Evolutionary conservation across 37 sponge, comb jelly and placozoan species (phyloP).

Genomic region (Ephydatia muelleri): DNA sequence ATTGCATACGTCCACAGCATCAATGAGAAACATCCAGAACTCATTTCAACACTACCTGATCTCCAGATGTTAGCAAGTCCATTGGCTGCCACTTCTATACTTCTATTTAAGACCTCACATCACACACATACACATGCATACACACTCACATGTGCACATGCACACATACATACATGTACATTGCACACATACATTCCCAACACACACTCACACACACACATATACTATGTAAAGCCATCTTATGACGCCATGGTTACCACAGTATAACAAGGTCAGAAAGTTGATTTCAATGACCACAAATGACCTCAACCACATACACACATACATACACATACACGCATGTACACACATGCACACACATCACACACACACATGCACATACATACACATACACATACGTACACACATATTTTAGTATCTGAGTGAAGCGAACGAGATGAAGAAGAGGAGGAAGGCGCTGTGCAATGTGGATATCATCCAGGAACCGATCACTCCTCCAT

Average conservation of each 20-base stretch:
- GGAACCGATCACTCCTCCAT: conserved; percentile 41
- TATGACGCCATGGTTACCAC: conserved; percentile 33
- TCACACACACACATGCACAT: conserved; percentile 18
- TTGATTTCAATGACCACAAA: neutral
- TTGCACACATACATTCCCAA: neutral
- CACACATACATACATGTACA: neutral
- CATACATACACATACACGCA: conserved; percentile 26
- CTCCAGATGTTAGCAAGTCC: neutral
- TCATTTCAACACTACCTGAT: neutral
- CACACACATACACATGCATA: neutral
- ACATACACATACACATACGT: neutral
- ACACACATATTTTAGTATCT: conserved; percentile 3
- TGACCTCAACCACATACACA: neutral
- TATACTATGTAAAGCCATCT: conserved; percentile 18
- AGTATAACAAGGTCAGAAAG: conserved; percentile 1
- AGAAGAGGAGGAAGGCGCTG: conserved; percentile 8
- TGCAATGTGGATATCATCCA: conserved; percentile 8
- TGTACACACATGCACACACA: conserved; percentile 6
- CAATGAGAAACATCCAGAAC: conserved; percentile 7
- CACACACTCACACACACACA: neutral
- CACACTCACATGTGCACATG: neutral
- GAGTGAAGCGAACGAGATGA: conserved; percentile 33
- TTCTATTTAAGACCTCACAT: too few species aligned
- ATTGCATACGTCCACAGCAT: conserved; percentile 40
- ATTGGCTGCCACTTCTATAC: too few species aligned